Conservation (phyloP, 1,140 invertebrate genomes). For the Bradysia coprophila region DNA sequence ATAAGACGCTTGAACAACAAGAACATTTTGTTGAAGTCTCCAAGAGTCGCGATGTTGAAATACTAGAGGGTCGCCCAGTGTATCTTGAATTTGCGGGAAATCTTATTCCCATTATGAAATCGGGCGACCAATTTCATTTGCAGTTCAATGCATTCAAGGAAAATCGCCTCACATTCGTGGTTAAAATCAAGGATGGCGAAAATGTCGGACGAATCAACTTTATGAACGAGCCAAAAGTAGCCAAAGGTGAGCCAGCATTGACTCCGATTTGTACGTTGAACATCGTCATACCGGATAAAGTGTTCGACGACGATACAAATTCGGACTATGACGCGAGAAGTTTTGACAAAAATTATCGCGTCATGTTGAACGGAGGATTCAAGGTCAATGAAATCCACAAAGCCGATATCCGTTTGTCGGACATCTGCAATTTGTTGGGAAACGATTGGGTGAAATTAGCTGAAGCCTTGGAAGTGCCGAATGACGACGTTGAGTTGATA, state of each 20-base stretch:
- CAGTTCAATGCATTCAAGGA: conserved; percentile 93
- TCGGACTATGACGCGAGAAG: conserved; percentile 1
- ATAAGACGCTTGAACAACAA: conserved; percentile 93
- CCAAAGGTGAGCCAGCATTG: conserved; percentile 77
- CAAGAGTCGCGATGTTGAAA: conserved; percentile 93
- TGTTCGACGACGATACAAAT: not conserved
- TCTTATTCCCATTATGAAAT: conserved; percentile 89
- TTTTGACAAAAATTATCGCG: conserved; percentile 7
- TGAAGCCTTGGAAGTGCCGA: conserved; percentile 58
- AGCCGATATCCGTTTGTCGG: conserved; percentile 49
- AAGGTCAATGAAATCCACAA: conserved; percentile 11
- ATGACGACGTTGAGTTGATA: conserved; percentile 70
- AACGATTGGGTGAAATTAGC: conserved; percentile 82
- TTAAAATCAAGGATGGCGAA: conserved; percentile 70
- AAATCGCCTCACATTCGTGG: conserved; percentile 85
- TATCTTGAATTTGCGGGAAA: conserved; percentile 96
- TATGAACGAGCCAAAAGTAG: conserved; percentile 83
- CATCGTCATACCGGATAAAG: conserved; percentile 57
- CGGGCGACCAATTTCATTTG: conserved; percentile 84
- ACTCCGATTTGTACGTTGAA: conserved; percentile 95
- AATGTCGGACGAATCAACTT: conserved; percentile 77
- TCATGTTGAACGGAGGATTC: conserved; percentile 5
- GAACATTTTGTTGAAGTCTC: conserved; percentile 94
- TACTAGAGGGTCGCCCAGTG: conserved; percentile 85
- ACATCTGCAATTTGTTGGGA: conserved; percentile 77